Evolutionary conservation across 2,797 vertebrate species (phyloP), one percentile per base, ranked within the genome.

Genomic region (Phoebastria nigripes): DNA sequence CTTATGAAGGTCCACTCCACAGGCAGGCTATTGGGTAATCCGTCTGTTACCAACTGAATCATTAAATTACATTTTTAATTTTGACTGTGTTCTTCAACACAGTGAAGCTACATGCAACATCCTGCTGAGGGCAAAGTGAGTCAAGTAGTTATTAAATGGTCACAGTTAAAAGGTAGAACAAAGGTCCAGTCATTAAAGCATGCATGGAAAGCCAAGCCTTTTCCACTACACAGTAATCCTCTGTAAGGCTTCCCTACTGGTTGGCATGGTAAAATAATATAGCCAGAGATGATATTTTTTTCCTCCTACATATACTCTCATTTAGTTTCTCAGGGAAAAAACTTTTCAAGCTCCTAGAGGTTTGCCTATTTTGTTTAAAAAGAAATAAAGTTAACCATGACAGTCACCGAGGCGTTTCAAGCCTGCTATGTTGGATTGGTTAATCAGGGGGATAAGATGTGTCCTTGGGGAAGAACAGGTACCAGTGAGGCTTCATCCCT

Each of bases 151-250:
- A 83, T 96, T 85, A 89, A 92, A 82, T 26, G 61, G 71, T 65
- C 92, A 85, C 74, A 89, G 74, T 15, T 83, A 56, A 67, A 70
- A 91, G 69, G 82, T 3, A 88, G 85, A 95, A 86, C 78, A 93
- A 89, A 93, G 65, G 24, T 54, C 42, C 79, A 63, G 41, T 80
- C 90, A 74, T 58, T 85, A 93, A 82, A 87, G 63, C 63, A 35
- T 5, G 28, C 46, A 67, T 1, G 9, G 71, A 87, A 91, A 93
- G 55, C 51, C 70, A 63, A 74, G 42, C 26, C 37, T 67, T 69
- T 87, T 72, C 69, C 91, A 69, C 78, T 24, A 3, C 4, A 63
- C n/a, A 41, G 63, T 16, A 80, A 82, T 39, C 39, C 24, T 82
- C 90, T 51, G 11, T 25, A 19, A 47, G 61, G 58, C 74, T 77